These are phyloP conservation scores for Petrophora chlorosata DNA, from an alignment of 2,888 invertebrate genomes.

Conservation along the genomic window DNA sequence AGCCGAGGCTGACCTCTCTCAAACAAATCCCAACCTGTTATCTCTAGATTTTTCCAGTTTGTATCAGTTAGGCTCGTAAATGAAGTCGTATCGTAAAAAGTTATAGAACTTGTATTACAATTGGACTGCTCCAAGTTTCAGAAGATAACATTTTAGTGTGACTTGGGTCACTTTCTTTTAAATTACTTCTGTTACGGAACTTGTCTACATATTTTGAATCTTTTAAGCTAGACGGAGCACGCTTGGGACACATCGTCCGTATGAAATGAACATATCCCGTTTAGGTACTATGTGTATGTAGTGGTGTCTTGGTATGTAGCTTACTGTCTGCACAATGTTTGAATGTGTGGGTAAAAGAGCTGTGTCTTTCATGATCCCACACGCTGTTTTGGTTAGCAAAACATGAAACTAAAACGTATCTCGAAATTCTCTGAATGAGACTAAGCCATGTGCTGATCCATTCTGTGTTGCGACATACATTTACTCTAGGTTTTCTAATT, in stretches of 20 bases:
- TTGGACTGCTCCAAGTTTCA: constrained; percentile 21
- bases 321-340: too few relatives aligned
- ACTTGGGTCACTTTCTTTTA: constrained; percentile 22
- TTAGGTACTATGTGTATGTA: too few relatives aligned
- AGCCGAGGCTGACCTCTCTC: too few relatives aligned
- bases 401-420: too few relatives aligned
- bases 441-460: too few relatives aligned
- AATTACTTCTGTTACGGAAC: constrained; percentile 15
- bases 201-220: constrained; percentile 1
- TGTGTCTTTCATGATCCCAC: too few relatives aligned
- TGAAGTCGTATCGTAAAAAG: constrained; percentile 29
- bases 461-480: too few relatives aligned
- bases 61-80: constrained; percentile 30
- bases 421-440: too few relatives aligned
- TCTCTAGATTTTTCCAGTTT: constrained; percentile 22
- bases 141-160: constrained; percentile 23
- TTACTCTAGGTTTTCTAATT: too few relatives aligned
- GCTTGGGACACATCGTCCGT: not conserved
- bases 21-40: constrained; percentile 3
- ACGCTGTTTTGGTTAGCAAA: too few relatives aligned
- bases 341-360: too few relatives aligned
- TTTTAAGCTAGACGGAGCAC: constrained; percentile 2
- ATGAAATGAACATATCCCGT: not conserved
- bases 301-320: too few relatives aligned
- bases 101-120: constrained; percentile 25